Base-by-base conservation (phyloP, 2,888 invertebrate species). In the Conchocele bisecta region DNA sequence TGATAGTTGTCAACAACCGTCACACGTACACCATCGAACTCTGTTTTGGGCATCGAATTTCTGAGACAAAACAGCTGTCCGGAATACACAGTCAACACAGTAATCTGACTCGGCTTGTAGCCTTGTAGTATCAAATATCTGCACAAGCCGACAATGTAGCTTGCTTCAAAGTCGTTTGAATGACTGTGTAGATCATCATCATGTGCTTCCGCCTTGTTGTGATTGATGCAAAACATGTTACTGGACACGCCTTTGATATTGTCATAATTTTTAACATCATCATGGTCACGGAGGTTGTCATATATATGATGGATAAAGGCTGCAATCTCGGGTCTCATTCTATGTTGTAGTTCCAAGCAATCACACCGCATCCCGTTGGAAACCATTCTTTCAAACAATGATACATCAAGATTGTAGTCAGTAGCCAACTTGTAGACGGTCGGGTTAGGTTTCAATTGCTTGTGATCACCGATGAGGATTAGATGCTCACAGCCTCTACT, bases 381-480 rank as follows among this genome's bases (percentile, higher is more conserved):
- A 3, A 96, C 93, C 93, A 96, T 94, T 11, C 96, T 93, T 86
- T 97, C 96, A 91, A 96, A 96, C 5, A 97, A 92, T 0, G 96
- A 96, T 54, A 96, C 92, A 71, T 96, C 95, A 65, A 96, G 90
- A 48, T 94, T 93, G 87, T 93, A 95, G 28, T 94, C 89, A 82
- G 92, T 93, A 1, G 94, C 94, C 59, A 96, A 91, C 48, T 93
- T 92, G 89, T 94, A 95, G 71, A 94, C 94, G 1, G 95, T 94
- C 0, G 95, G 94, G 22, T 93, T 93, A 0, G 96, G 96, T 33
- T 94, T 92, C 0, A 97, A 92, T 87, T 97, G 97, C 88, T 95
- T 93, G 88, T 97, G 96, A 90, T 97, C 96, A 48, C 90, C 97
- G 74, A 97, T 96, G 13, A 97, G 93, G 83, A 97, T 95, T 0